Evolutionary conservation across 2,113 vertebrate genomes (phyloP).

Genomic region (Callipepla squamata): DNA sequence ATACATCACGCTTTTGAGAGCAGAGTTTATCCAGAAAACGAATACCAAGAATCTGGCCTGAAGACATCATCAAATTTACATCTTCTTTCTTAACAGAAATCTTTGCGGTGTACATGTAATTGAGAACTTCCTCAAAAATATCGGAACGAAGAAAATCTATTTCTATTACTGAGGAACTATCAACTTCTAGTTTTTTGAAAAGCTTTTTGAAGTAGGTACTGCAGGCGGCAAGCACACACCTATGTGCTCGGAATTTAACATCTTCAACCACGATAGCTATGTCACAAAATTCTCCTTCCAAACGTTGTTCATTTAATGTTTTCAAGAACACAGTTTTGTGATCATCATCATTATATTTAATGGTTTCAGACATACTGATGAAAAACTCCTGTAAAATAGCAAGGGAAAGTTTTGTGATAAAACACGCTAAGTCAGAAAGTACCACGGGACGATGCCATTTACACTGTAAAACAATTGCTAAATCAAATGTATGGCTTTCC

Average conservation of each 20-base stretch:
- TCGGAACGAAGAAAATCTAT: conserved; percentile 96
- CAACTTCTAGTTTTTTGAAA: conserved; percentile 95
- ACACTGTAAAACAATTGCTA: background rate
- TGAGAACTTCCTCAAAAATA: conserved; percentile 97
- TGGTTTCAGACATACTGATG: conserved; percentile 95
- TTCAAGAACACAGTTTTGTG: conserved; percentile 97
- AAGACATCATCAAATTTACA: conserved; percentile 99
- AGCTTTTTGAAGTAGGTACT: conserved; percentile 98
- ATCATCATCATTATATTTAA: conserved; percentile 96
- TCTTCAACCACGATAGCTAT: conserved; percentile 96
- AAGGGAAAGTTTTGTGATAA: background rate
- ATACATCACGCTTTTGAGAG: conserved; percentile 94
- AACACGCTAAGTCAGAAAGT: background rate
- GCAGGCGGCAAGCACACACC: conserved; percentile 93
- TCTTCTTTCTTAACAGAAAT: conserved; percentile 97
- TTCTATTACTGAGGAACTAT: conserved; percentile 95
- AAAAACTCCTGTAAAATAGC: conserved; percentile 83
- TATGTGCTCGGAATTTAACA: conserved; percentile 94
- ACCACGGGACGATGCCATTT: background rate
- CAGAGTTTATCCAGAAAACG: conserved; percentile 97
- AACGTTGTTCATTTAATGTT: conserved; percentile 92
- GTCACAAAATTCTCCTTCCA: conserved; percentile 96
- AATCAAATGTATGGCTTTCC: background rate
- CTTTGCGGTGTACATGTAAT: conserved; percentile 98
- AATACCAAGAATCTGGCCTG: conserved; percentile 96